These are phyloP conservation scores for Cladorhizidae sp. DNA, from an alignment of 37 sponge, comb jelly and placozoan genomes.

Conservation along the genomic window DNA sequence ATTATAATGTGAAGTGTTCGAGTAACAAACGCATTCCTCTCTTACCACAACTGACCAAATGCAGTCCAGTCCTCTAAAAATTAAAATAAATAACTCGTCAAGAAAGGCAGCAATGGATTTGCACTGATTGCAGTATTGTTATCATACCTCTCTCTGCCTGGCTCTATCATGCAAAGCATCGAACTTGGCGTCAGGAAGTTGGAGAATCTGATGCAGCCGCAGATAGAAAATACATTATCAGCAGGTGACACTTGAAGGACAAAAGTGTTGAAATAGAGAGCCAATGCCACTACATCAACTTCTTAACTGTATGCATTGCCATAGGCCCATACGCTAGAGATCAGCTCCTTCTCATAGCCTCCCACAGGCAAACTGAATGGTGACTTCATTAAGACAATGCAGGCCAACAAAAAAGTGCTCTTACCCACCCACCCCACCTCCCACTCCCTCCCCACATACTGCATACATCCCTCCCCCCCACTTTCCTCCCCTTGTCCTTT, in stretches of 20 bases:
- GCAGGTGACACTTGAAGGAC: neutral
- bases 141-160: neutral
- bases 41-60: slow-evolving; percentile 4
- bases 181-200: neutral
- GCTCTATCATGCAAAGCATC: neutral
- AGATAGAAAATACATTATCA: neutral
- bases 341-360: too few relatives aligned
- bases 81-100: neutral
- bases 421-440: too few relatives aligned
- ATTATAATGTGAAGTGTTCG: neutral
- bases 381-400: too few relatives aligned
- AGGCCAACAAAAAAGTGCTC: too few relatives aligned
- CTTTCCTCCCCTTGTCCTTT: too few relatives aligned
- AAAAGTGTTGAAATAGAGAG: too few relatives aligned
- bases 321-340: too few relatives aligned
- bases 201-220: neutral
- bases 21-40: neutral
- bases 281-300: too few relatives aligned
- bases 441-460: too few relatives aligned
- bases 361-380: too few relatives aligned
- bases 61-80: neutral
- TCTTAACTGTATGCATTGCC: too few relatives aligned
- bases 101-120: neutral
- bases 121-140: neutral
- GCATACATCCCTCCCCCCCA: too few relatives aligned